Evolutionary conservation across 2,797 vertebrate species (phyloP).

Genomic region (Mormyrops boulengeri): DNA sequence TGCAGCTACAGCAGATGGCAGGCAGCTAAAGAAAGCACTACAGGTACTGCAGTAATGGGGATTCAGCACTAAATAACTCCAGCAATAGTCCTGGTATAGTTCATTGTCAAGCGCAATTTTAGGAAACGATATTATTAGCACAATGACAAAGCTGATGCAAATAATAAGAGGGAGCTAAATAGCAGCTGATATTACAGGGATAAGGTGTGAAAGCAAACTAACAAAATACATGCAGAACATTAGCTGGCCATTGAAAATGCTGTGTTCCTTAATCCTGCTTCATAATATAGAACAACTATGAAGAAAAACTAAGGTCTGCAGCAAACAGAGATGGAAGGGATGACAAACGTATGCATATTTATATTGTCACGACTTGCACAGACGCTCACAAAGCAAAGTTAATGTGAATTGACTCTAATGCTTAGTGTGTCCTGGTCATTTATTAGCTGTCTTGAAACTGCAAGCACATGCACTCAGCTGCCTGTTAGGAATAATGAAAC

Average conservation of each 20-base stretch:
- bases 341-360: not conserved
- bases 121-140: not conserved
- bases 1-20: not conserved
- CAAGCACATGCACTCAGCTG: not conserved
- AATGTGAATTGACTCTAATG: not conserved
- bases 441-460: not conserved
- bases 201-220: not conserved
- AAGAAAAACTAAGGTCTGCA: not conserved
- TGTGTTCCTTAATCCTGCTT: not conserved
- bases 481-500: not conserved
- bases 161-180: not conserved
- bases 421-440: not conserved
- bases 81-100: not conserved
- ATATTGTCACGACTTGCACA: not conserved
- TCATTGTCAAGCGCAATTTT: not conserved
- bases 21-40: not conserved
- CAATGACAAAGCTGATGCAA: not conserved
- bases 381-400: not conserved
- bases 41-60: not conserved
- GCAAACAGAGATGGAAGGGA: not conserved
- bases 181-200: not conserved
- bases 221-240: not conserved
- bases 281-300: not conserved
- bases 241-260: not conserved
- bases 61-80: not conserved